Evolutionary conservation across 2,888 invertebrate genomes (phyloP), one percentile per base, ranked within the genome.

Genomic region (Formica aserva): DNA sequence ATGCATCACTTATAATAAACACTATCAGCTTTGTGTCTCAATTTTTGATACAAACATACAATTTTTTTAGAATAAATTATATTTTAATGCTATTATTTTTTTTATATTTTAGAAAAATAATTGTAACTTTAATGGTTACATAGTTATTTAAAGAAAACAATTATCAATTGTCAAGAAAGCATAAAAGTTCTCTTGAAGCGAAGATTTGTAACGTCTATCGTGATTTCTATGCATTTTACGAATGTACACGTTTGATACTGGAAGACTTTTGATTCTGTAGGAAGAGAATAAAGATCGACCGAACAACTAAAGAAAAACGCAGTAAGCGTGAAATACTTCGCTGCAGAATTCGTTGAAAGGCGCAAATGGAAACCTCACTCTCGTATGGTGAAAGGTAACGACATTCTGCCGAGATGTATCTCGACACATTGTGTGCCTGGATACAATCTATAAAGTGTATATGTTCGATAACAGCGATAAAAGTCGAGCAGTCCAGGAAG

Each of bases 301-400:
- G 55, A 80, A 65, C 57, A 22, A 22, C 78, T 55, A 63, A 69
- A 85, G 74, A 82, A 67, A 67, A 66, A 87, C 62, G 76, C 63
- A 65, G 85, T 81, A 38, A 82, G 76, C 81, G 78, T 83, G 83
- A 90, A 90, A 90, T 87, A 87, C 85, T 81, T 69, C 57, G 57
- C 18, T 45, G 67, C 55, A 85, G 89, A 90, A 90, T 90, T 91
- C 87, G 87, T 85, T 87, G 89, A 89, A 89, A 88, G 87, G 90
- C 86, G 85, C 90, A 91, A 91, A 91, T 91, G 89, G 91, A 90
- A 87, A 89, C 87, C 91, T 90, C 86, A 89, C 81, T 83, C 83
- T 86, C 85, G 86, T 86, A 87, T 84, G 82, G 88, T 87, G 89
- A 90, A 87, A 91, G 81, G 91, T 91, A 91, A 90, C 91, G 91